These are phyloP conservation scores for Gavia stellata DNA, from an alignment of 2,113 vertebrate genomes.

Conservation along the genomic window DNA sequence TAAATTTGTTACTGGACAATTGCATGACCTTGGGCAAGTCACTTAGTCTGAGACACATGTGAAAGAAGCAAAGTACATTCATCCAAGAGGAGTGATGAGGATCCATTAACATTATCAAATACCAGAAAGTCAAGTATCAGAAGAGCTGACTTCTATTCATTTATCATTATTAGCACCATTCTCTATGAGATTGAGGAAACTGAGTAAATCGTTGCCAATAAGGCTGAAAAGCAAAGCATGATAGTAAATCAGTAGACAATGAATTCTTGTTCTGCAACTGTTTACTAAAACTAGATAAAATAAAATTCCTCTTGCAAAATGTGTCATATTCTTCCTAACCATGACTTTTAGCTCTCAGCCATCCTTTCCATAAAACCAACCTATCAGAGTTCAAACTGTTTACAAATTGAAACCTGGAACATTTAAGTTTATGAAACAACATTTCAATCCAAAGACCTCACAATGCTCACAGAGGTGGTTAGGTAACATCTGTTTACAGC, in stretches of 20 bases:
- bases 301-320: not conserved
- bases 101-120: not conserved
- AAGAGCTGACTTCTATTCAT: not conserved
- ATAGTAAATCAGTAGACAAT: not conserved
- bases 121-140: not conserved
- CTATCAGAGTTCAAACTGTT: not conserved
- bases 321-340: not conserved
- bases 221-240: not conserved
- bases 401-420: not conserved
- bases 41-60: fast-evolving
- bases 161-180: not conserved
- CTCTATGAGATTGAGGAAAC: not conserved
- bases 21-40: not conserved
- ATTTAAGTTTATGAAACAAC: not conserved
- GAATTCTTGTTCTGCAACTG: not conserved
- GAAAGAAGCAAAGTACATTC: not conserved
- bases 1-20: not conserved
- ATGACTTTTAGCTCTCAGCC: not conserved
- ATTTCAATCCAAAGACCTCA: not conserved
- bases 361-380: not conserved
- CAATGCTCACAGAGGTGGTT: not conserved
- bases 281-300: not conserved
- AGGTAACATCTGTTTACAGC: not conserved
- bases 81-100: not conserved
- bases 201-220: not conserved